Conservation (phyloP, 2,888 invertebrate genomes). For the Calameuta pallipes region DNA sequence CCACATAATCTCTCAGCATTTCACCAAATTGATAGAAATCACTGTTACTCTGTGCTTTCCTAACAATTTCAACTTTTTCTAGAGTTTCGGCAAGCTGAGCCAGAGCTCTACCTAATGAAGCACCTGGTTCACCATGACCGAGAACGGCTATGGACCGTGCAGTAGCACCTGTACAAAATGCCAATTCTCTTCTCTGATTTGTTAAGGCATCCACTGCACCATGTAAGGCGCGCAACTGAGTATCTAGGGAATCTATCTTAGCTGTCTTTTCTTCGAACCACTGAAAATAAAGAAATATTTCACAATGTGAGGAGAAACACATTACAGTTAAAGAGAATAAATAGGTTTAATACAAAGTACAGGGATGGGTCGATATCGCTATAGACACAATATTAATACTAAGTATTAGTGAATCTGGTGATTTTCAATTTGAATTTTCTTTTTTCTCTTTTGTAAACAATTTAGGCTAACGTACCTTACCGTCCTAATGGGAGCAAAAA, state of each 20-base stretch:
- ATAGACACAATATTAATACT: too few relatives aligned
- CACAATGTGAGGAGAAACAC: too few relatives aligned
- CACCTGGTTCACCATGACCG: slow-evolving; percentile 93
- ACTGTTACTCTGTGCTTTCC: slow-evolving; percentile 92
- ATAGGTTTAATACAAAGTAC: too few relatives aligned
- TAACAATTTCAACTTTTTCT: slow-evolving; percentile 84
- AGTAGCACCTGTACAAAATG: slow-evolving; percentile 81
- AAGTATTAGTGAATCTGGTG: too few relatives aligned
- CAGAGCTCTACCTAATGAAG: slow-evolving; percentile 88
- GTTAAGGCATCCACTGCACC: slow-evolving; percentile 90
- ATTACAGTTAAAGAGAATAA: too few relatives aligned
- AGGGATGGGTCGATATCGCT: too few relatives aligned
- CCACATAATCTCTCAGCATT: slow-evolving; percentile 93
- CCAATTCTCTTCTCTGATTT: slow-evolving; percentile 85
- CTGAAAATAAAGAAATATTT: slow-evolving; percentile 67
- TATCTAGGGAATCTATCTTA: slow-evolving; percentile 91
- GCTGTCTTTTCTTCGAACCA: slow-evolving; percentile 98
- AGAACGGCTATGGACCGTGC: slow-evolving; percentile 91
- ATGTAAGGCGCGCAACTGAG: slow-evolving; percentile 87
- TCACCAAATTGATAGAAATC: slow-evolving; percentile 96
- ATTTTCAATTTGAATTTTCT: too few relatives aligned
- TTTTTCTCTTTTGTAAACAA: too few relatives aligned
- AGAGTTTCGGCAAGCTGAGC: slow-evolving; percentile 85
- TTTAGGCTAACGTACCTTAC: slow-evolving; percentile 46
- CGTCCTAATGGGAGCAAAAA: slow-evolving; percentile 53